Evolutionary conservation across 1,140 invertebrate genomes (phyloP).

Genomic region (Sogatella furcifera): DNA sequence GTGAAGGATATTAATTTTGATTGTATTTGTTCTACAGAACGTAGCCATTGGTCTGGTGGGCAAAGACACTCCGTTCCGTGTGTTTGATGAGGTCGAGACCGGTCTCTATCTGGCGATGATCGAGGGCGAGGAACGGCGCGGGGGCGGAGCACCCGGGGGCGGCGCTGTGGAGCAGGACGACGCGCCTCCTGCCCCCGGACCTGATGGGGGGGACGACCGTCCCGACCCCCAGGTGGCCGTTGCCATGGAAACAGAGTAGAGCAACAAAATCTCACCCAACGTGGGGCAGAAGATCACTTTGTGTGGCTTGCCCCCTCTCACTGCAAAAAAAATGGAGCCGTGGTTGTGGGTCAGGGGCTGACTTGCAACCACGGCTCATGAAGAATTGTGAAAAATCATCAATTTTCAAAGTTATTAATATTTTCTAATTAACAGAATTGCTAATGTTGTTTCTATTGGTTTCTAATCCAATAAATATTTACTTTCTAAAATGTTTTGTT

Average conservation of each 20-base stretch:
- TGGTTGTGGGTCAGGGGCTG: too few species aligned
- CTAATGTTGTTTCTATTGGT: too few species aligned
- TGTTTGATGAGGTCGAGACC: constrained; percentile 68
- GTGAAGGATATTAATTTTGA: too few species aligned
- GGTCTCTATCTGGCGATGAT: constrained; percentile 54
- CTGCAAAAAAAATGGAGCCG: too few species aligned
- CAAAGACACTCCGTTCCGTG: constrained; percentile 63
- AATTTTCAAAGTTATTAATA: too few species aligned
- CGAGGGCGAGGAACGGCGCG: constrained; percentile 60
- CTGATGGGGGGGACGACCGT: constrained; percentile 30
- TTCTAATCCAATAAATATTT: too few species aligned
- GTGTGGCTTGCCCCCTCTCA: too few species aligned
- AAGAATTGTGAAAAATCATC: too few species aligned
- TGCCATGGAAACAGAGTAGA: constrained; percentile 49
- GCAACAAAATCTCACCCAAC: background rate
- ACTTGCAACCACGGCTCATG: too few species aligned
- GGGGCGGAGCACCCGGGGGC: constrained; percentile 36
- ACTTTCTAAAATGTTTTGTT: too few species aligned
- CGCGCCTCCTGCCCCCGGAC: constrained; percentile 32
- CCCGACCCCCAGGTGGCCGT: constrained; percentile 38
- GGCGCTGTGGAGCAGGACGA: constrained; percentile 23
- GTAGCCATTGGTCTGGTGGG: constrained; percentile 88
- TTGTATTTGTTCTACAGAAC: constrained; percentile 57
- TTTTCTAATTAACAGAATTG: too few species aligned
- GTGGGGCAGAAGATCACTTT: background rate